Evolutionary conservation across 2,888 invertebrate genomes (phyloP).

Genomic region (Cataglyphis albicans): DNA sequence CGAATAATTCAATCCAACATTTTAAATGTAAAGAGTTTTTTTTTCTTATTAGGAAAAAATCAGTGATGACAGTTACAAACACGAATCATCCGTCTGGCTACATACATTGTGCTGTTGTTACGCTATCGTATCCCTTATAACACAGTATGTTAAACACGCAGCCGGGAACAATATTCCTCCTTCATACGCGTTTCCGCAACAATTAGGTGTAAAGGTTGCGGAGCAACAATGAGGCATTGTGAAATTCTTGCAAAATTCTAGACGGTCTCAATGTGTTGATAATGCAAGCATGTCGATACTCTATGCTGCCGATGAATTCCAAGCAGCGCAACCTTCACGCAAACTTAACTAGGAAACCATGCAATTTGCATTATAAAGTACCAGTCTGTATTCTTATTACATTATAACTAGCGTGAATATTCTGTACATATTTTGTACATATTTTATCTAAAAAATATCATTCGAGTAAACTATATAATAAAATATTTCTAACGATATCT

Average conservation of each 20-base stretch:
- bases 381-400: neutral
- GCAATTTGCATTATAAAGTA: neutral
- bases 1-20: constrained; percentile 6
- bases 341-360: neutral
- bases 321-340: neutral
- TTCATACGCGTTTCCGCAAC: constrained; percentile 2
- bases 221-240: constrained; percentile 1
- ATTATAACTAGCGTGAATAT: neutral
- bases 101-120: constrained; percentile 4
- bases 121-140: neutral
- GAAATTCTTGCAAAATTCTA: constrained; percentile 13
- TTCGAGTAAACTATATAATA: neutral
- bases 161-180: neutral
- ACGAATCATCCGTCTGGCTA: neutral
- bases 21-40: neutral
- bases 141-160: neutral
- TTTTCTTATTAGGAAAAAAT: constrained; percentile 8
- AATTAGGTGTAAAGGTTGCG: neutral
- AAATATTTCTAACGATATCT: constrained; percentile 16
- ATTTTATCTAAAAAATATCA: neutral
- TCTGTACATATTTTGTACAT: neutral
- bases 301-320: neutral
- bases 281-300: constrained; percentile 9
- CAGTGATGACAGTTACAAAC: neutral
- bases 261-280: neutral